phyloP scores from a whole-genome alignment of 2,113 vertebrate genomes.

The Vidua chalybeata region DNA sequence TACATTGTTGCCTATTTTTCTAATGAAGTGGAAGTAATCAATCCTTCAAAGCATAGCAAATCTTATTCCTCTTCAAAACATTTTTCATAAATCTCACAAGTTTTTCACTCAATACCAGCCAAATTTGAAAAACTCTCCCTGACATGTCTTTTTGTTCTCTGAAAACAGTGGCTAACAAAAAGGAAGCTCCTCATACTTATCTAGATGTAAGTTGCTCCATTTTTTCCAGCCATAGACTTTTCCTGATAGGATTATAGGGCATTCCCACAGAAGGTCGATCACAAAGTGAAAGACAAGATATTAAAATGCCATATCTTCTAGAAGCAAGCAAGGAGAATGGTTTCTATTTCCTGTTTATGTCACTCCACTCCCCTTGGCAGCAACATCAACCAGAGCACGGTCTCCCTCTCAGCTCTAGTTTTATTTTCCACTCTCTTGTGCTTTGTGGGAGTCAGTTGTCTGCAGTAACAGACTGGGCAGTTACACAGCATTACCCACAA shows the following conservation, averaged over 20 bases:
- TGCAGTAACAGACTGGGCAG: not conserved
- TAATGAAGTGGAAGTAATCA: slow-evolving; percentile 3
- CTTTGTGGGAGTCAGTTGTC: not conserved
- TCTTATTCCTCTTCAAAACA: not conserved
- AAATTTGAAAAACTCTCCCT: not conserved
- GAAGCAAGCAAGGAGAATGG: not conserved
- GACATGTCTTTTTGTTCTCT: not conserved
- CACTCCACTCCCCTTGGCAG: not conserved
- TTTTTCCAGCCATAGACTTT: not conserved
- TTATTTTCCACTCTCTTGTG: not conserved
- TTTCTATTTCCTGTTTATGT: not conserved
- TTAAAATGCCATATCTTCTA: not conserved
- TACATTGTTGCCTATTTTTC: not conserved
- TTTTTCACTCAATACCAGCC: not conserved
- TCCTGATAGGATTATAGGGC: not conserved
- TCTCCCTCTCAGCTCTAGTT: not conserved
- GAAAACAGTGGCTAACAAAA: not conserved
- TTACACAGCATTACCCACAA: not conserved
- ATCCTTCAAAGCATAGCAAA: not conserved
- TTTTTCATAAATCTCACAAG: not conserved
- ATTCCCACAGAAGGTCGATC: not conserved
- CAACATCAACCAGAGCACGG: not conserved
- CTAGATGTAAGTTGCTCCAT: not conserved
- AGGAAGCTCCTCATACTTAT: not conserved
- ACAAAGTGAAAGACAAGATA: not conserved